Evolutionary conservation across 64 coral and sea anemone genomes (phyloP).

Genomic region (Exaiptasia diaphana): DNA sequence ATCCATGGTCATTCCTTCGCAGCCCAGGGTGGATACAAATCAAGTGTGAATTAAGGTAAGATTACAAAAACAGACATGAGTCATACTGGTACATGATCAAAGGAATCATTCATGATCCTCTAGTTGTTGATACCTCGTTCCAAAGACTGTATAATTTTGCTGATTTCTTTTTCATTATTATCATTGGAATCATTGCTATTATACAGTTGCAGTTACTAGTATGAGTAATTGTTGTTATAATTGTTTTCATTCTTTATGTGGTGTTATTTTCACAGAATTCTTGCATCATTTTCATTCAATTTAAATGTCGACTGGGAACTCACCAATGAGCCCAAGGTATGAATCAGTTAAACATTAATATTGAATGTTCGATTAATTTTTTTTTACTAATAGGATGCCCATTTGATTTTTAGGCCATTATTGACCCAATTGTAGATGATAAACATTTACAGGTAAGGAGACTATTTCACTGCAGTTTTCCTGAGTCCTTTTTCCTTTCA

Average conservation of each 20-base stretch:
- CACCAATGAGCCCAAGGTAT: constrained; percentile 54
- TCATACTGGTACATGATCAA: too few species aligned
- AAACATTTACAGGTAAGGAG: background rate
- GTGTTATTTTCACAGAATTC: constrained; percentile 55
- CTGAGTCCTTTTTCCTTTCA: background rate
- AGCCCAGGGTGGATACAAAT: constrained; percentile 99
- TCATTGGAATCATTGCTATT: too few species aligned
- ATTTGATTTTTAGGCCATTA: background rate
- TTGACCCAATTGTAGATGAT: background rate
- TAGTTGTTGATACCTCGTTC: too few species aligned
- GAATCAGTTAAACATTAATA: too few species aligned
- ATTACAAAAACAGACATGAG: background rate
- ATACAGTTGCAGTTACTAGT: background rate
- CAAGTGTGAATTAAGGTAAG: constrained; percentile 97
- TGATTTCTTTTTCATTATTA: too few species aligned
- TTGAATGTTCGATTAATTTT: too few species aligned
- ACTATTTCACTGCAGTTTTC: too few species aligned
- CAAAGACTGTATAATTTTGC: too few species aligned
- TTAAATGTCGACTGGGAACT: constrained; percentile 98
- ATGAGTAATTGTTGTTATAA: background rate
- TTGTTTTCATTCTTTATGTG: background rate
- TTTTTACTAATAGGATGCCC: background rate
- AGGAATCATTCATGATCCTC: too few species aligned
- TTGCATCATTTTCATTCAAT: constrained; percentile 97
- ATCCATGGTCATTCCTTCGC: constrained; percentile 95